phyloP scores from a whole-genome alignment of 2,113 vertebrate species.

The Indicator maculatus region DNA sequence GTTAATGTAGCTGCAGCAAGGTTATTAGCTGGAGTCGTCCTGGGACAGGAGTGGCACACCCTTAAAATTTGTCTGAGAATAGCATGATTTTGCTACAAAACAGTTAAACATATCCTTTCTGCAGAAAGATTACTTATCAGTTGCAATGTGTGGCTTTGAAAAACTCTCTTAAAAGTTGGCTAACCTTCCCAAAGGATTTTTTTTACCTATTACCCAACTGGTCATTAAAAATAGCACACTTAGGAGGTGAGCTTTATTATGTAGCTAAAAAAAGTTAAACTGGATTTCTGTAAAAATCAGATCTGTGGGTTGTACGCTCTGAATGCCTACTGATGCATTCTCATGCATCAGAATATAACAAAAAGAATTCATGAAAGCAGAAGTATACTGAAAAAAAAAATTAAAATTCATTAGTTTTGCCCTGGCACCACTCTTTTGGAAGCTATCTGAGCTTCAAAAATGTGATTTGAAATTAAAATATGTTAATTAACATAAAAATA shows the following conservation, averaged over 20 bases:
- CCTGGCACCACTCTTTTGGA: constrained; percentile 15
- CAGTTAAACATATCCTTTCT: not conserved
- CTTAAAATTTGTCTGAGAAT: not conserved
- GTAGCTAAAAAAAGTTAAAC: not conserved
- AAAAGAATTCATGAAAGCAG: constrained; percentile 30
- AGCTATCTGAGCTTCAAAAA: constrained; percentile 30
- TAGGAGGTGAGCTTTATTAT: not conserved
- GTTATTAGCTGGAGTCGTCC: not conserved
- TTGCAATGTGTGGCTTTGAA: not conserved
- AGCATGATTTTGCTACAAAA: not conserved
- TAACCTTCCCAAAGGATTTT: not conserved
- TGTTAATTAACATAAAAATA: constrained; percentile 61
- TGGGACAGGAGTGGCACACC: not conserved
- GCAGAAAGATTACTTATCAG: not conserved
- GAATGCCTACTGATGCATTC: not conserved
- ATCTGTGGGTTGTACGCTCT: not conserved
- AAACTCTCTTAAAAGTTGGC: not conserved
- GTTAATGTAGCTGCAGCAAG: not conserved
- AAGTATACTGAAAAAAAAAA: constrained; percentile 26
- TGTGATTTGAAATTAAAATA: constrained; percentile 59
- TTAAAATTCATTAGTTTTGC: constrained; percentile 61
- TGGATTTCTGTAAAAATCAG: constrained; percentile 24
- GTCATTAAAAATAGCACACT: not conserved
- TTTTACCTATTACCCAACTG: not conserved
- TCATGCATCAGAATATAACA: not conserved